Conservation (phyloP, 2,888 invertebrate genomes). For the Onchidella celtica region DNA sequence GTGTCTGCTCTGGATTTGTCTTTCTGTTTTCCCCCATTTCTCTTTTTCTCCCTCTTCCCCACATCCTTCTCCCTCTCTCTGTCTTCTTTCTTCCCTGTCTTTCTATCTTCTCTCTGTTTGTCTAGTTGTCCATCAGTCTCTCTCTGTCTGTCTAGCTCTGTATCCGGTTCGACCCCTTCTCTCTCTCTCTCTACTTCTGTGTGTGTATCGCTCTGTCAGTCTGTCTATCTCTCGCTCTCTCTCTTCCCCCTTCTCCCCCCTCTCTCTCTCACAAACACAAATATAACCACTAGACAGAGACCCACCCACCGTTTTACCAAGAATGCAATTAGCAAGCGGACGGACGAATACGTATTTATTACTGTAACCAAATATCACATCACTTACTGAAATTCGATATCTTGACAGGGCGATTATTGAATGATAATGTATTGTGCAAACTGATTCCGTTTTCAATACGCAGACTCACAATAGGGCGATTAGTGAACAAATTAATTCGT, state of each 20-base stretch:
- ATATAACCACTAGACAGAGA: too few relatives aligned
- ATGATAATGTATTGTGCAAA: too few relatives aligned
- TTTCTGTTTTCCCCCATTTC: neutral
- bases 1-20: too few relatives aligned
- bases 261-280: neutral
- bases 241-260: conserved; percentile 27
- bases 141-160: neutral
- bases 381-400: too few relatives aligned
- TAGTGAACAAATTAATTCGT: too few relatives aligned
- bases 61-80: neutral
- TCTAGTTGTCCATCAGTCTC: neutral
- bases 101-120: neutral
- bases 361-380: neutral
- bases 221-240: conserved; percentile 26
- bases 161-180: conserved; percentile 18
- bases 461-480: too few relatives aligned
- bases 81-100: neutral
- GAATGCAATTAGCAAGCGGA: neutral
- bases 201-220: neutral
- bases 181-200: neutral
- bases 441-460: too few relatives aligned
- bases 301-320: too few relatives aligned
- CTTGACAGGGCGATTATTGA: too few relatives aligned
- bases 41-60: neutral
- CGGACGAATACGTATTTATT: neutral